Conservation (phyloP, 1,140 invertebrate species). For the Caenorhabditis tropicalis region DNA sequence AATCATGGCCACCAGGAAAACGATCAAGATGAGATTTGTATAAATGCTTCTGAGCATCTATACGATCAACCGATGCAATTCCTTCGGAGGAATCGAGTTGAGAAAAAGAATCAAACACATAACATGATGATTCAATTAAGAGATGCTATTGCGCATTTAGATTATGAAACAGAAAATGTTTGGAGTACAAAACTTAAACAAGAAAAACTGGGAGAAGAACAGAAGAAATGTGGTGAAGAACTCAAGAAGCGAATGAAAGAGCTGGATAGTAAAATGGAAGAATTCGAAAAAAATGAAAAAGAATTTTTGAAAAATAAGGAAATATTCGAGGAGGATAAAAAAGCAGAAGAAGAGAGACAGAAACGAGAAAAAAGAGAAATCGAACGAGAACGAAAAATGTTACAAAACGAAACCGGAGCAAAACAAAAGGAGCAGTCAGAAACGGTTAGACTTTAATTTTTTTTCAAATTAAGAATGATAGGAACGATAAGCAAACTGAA, state of each 20-base stretch:
- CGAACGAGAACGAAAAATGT: not conserved
- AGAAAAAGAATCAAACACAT: not conserved
- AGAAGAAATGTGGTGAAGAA: not conserved
- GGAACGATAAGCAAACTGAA: no score
- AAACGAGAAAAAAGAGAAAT: not conserved
- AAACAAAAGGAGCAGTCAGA: not conserved
- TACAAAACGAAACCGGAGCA: not conserved
- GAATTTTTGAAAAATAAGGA: not conserved
- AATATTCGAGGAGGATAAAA: not conserved
- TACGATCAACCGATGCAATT: not conserved
- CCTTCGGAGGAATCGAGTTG: not conserved
- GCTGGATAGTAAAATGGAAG: not conserved
- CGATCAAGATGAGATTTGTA: not conserved
- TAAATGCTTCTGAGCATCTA: not conserved
- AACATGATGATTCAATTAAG: not conserved
- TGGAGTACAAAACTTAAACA: not conserved
- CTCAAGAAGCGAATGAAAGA: not conserved
- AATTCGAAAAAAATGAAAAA: not conserved
- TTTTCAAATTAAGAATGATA: no score
- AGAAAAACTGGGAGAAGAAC: not conserved
- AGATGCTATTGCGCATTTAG: conserved; percentile 13
- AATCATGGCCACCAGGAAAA: not conserved
- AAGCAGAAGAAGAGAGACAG: not conserved
- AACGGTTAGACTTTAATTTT: not conserved
- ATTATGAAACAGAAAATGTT: not conserved